Base-by-base conservation (phyloP, 2,888 invertebrate genomes). In the Dastarcus helophoroides region DNA sequence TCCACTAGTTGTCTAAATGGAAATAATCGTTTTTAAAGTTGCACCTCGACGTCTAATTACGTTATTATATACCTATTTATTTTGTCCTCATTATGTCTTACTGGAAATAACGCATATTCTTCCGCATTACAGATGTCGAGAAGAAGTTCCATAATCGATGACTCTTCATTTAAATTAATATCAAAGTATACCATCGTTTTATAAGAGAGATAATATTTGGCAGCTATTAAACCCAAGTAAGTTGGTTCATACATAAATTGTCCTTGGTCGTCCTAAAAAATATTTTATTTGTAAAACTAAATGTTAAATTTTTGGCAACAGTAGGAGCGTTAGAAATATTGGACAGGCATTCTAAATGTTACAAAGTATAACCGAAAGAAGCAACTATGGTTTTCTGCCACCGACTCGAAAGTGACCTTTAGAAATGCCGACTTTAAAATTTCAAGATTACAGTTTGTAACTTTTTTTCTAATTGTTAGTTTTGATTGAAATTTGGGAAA, bases 51-150 rank as follows among this genome's bases (percentile, higher is more conserved):
- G 6, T 17, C n/a, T 17, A 17, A 17, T 17, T 7, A 17, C 12
- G 22, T n/a, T 14, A 12, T 14, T 8, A 22, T 27, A 8, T 26
- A 89, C 85, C 79, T 83, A 57, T 98, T 98, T 23, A 85, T 69
- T 37, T 80, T 64, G 54, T 99, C 97, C 61, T 98, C 98, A 55
- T 98, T 98, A 57, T 99, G 98, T 29, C 98, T 70, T 2, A 99
- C 97, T 1, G 98, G 98, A 41, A 98, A 69, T 46, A 94, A 83
- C 34, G 81, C 77, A 53, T 93, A 88, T 50, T 99, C 98, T 43
- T 88, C 75, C 2, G 82, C 78, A 56, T 89, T 80, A 15, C 85
- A 76, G 52, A 99, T 67, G 3, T 88, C 71, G 17, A 75, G 63
- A 22, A 99, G 58, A 31, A 94, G 64, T 10, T 85, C 77, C 32